These are phyloP conservation scores for Labia minor DNA, from an alignment of 2,888 invertebrate species.

Conservation along the genomic window DNA sequence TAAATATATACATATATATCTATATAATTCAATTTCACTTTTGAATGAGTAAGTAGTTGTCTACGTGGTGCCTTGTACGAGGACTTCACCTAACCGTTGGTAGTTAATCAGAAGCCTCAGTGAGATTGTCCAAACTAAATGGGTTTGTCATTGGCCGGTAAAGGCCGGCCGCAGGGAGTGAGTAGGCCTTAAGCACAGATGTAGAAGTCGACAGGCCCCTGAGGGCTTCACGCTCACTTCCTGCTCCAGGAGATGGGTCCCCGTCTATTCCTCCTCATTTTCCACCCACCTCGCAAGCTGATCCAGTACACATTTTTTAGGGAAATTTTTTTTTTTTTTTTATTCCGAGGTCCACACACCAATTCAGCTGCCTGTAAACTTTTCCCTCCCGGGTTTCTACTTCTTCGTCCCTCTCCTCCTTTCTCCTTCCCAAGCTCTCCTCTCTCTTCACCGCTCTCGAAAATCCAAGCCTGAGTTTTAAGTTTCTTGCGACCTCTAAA, in stretches of 20 bases:
- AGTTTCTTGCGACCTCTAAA: conserved; percentile 2
- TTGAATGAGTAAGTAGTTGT: too few relatives aligned
- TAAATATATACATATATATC: too few relatives aligned
- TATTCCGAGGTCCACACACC: neutral
- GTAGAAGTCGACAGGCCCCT: neutral
- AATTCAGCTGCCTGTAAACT: neutral
- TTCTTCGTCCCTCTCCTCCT: neutral
- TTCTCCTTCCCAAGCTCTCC: neutral
- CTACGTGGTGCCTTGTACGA: too few relatives aligned
- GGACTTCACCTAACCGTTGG: too few relatives aligned
- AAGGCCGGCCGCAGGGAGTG: neutral
- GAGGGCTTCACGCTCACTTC: neutral
- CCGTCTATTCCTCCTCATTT: conserved; percentile 5
- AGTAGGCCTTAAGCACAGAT: conserved; percentile 1
- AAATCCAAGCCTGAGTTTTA: conserved; percentile 2
- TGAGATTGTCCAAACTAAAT: neutral
- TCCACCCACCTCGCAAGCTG: conserved; percentile 9
- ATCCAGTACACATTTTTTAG: conserved; percentile 3
- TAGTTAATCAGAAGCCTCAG: neutral
- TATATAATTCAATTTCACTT: too few relatives aligned
- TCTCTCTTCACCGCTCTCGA: neutral
- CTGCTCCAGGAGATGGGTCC: neutral
- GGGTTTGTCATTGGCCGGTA: conserved; percentile 8
- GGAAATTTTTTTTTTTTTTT: neutral
- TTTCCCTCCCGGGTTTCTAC: neutral